phyloP scores from a whole-genome alignment of 2,113 vertebrate genomes.

The Loxodonta africana region DNA sequence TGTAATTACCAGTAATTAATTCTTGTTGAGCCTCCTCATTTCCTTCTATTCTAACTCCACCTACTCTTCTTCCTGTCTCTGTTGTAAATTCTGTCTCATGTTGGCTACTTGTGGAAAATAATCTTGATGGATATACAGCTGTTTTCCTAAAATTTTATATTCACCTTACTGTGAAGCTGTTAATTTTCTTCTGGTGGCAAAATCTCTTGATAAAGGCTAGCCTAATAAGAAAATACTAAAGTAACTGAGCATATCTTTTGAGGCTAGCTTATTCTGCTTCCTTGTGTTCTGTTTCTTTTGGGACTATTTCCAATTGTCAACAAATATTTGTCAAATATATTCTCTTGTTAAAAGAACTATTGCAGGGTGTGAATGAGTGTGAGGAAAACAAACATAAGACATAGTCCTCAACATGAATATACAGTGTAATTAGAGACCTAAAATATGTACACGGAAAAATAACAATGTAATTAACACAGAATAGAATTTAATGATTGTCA shows the following conservation, averaged over 20 bases:
- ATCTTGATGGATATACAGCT: conserved; percentile 82
- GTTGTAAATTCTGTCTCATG: conserved; percentile 81
- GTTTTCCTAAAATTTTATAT: conserved; percentile 78
- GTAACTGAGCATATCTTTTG: conserved; percentile 23
- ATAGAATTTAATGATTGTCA: background rate
- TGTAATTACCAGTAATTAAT: conserved; percentile 87
- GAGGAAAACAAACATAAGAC: conserved; percentile 55
- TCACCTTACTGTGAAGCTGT: conserved; percentile 76
- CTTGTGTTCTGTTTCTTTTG: conserved; percentile 55
- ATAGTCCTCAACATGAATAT: conserved; percentile 1
- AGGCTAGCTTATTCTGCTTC: conserved; percentile 53
- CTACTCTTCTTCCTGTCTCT: conserved; percentile 85
- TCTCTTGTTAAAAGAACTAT: conserved; percentile 63
- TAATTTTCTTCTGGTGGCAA: conserved; percentile 66
- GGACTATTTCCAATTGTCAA: conserved; percentile 47
- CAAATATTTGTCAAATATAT: conserved; percentile 54
- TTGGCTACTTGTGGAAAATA: conserved; percentile 82
- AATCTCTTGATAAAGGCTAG: conserved; percentile 64
- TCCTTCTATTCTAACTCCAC: conserved; percentile 86
- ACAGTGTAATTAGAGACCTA: conserved; percentile 34
- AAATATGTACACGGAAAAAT: conserved; percentile 31
- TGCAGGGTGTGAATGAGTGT: background rate
- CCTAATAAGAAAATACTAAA: conserved; percentile 65
- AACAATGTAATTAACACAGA: conserved; percentile 13
- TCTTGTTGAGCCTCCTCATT: conserved; percentile 86